These are phyloP conservation scores for Percopsis omiscomaycus DNA, from an alignment of 2,797 vertebrate genomes.

Conservation along the genomic window DNA sequence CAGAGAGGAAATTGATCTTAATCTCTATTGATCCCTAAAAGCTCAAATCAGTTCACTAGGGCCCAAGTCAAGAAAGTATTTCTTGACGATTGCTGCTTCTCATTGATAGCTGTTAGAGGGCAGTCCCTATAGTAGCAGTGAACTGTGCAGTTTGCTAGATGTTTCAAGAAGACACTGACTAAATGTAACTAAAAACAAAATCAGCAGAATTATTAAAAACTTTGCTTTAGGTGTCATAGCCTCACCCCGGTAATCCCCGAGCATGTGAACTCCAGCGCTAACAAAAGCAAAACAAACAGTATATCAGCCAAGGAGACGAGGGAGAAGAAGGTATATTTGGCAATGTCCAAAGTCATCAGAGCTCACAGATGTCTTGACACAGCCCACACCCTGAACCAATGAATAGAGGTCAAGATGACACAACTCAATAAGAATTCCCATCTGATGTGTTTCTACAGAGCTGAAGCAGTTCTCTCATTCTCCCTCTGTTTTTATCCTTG, in stretches of 20 bases:
- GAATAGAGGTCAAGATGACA: slow-evolving; percentile 38
- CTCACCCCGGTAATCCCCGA: slow-evolving; percentile 22
- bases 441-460: slow-evolving; percentile 30
- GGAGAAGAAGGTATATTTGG: slow-evolving; percentile 36
- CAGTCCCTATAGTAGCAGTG: no score
- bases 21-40: no score
- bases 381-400: slow-evolving; percentile 43
- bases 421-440: slow-evolving; percentile 32
- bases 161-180: slow-evolving; percentile 10
- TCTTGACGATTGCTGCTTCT: neutral
- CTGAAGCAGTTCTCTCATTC: slow-evolving; percentile 39
- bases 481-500: neutral
- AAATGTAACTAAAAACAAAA: slow-evolving; percentile 29
- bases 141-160: no score
- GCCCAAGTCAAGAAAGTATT: neutral
- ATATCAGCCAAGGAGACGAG: slow-evolving; percentile 16
- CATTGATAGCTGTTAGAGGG: no score
- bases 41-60: no score
- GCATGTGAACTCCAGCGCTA: slow-evolving; percentile 22
- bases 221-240: slow-evolving; percentile 42
- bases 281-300: slow-evolving; percentile 30
- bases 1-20: no score
- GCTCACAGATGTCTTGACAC: slow-evolving; percentile 38
- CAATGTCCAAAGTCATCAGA: slow-evolving; percentile 18
- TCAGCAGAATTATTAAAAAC: slow-evolving; percentile 12